Percentiles rank a stretch among this genome's conserved stretches.
Conservation (phyloP, 2,888 invertebrate genomes). For the Drosophila macrothrix region DNA sequence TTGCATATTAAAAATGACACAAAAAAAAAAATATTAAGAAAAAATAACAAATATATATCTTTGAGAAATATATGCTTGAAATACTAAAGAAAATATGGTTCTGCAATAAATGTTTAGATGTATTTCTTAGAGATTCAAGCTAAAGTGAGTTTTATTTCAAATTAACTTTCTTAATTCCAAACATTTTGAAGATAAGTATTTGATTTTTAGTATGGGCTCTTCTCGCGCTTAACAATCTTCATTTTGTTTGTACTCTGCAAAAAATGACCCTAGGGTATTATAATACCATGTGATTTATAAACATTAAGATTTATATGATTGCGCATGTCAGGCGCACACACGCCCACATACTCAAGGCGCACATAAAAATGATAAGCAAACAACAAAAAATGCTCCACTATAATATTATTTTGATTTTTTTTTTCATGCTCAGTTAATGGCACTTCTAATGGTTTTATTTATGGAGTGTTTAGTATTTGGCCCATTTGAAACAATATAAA, state of each 20-base stretch:
- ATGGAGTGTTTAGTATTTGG: conserved; percentile 82
- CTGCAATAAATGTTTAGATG: not conserved
- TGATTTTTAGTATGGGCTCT: not conserved
- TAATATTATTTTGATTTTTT: conserved; percentile 58
- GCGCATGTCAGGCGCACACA: conserved; percentile 57
- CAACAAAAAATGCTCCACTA: conserved; percentile 52
- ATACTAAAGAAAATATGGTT: not conserved
- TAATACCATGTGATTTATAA: conserved; percentile 70
- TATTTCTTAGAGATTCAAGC: not conserved
- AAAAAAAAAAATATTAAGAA: conserved; percentile 10
- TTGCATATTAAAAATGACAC: conserved; percentile 73
- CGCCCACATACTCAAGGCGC: conserved; percentile 73
- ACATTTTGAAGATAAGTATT: not conserved
- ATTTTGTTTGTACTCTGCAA: conserved; percentile 1
- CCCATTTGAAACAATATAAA: conserved; percentile 67
- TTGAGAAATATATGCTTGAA: not conserved
- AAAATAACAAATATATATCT: conserved; percentile 10
- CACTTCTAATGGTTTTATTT: conserved; percentile 76
- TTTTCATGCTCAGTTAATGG: conserved; percentile 52
- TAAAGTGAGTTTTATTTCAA: not conserved
- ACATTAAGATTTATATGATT: conserved; percentile 78
- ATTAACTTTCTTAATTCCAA: not conserved
- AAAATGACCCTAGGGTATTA: conserved; percentile 55
- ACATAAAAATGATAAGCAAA: conserved; percentile 70
- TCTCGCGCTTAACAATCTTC: not conserved